Conservation (phyloP, 2,113 vertebrate genomes). For the Ardeotis arabs region DNA sequence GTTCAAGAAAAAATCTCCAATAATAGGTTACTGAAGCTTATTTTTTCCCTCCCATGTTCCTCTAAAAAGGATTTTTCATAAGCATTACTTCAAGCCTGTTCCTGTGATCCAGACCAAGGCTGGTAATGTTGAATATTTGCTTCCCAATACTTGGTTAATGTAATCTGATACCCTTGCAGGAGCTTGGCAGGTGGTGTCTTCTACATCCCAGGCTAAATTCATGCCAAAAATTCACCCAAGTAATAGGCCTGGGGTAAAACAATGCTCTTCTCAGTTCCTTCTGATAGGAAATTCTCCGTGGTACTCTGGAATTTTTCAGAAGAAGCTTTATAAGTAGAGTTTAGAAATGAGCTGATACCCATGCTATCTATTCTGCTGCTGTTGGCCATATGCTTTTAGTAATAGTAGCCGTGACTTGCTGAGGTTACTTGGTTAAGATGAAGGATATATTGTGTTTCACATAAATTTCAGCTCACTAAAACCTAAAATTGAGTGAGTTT, state of each 20-base stretch:
- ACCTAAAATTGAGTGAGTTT: background rate
- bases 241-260: background rate
- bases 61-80: background rate
- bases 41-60: background rate
- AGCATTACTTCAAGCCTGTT: background rate
- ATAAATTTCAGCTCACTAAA: background rate
- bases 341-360: background rate
- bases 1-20: background rate
- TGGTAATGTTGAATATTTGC: background rate
- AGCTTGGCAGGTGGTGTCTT: background rate
- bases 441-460: background rate
- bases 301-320: background rate
- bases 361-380: background rate
- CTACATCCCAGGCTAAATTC: background rate
- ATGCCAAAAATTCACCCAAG: background rate
- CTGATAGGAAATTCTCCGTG: background rate
- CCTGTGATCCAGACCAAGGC: background rate
- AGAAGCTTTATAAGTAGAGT: background rate
- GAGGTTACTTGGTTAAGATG: background rate
- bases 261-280: background rate
- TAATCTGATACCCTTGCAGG: background rate
- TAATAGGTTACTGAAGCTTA: background rate
- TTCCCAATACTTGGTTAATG: background rate
- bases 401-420: background rate
- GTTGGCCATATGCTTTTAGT: background rate